These are phyloP conservation scores for Chionis minor DNA, from an alignment of 2,113 vertebrate species.

Conservation along the genomic window DNA sequence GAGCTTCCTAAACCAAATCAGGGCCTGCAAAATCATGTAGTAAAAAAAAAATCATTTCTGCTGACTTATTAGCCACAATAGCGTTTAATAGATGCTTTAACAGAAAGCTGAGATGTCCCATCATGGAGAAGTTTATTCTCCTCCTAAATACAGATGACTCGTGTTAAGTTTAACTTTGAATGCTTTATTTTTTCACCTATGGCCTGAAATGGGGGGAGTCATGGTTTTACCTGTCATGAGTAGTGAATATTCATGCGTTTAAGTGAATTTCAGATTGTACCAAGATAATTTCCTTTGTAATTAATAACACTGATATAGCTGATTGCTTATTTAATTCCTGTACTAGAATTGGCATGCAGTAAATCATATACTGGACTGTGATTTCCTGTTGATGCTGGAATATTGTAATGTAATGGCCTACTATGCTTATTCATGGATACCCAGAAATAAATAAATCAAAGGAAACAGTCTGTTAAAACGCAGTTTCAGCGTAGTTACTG, in stretches of 20 bases:
- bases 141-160: background rate
- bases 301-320: background rate
- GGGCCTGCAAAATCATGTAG: background rate
- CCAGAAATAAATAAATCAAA: conserved; percentile 11
- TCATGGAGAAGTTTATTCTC: rapidly evolving
- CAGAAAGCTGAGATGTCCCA: background rate
- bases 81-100: background rate
- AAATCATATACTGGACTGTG: background rate
- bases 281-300: background rate
- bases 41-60: background rate
- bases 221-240: background rate
- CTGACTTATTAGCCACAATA: background rate
- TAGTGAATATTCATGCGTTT: background rate
- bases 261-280: background rate
- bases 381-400: background rate
- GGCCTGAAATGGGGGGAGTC: background rate
- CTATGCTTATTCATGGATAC: background rate
- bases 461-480: background rate
- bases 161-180: background rate
- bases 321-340: background rate
- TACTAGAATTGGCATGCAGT: background rate
- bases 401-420: background rate
- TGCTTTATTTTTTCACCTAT: background rate
- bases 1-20: background rate
- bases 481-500: background rate